Evolutionary conservation across 2,113 vertebrate species (phyloP).

Genomic region (Cairina moschata): DNA sequence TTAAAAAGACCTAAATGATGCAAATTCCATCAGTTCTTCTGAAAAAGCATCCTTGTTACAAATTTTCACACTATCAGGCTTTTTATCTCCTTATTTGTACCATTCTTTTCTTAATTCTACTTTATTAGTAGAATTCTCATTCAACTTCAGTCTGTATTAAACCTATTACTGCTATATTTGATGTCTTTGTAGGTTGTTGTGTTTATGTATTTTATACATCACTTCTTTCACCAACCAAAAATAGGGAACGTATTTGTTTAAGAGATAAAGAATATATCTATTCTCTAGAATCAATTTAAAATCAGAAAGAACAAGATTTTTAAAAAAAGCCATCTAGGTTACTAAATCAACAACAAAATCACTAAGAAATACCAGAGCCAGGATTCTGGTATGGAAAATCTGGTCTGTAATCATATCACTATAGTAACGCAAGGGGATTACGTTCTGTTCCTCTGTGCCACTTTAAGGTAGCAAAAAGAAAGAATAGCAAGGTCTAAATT

Average conservation of each 20-base stretch:
- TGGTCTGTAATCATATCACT: not conserved
- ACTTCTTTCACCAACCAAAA: not conserved
- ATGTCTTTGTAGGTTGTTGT: not conserved
- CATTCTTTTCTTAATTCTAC: not conserved
- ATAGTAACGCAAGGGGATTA: not conserved
- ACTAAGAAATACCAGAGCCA: not conserved
- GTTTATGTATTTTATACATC: not conserved
- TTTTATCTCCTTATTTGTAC: not conserved
- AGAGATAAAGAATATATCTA: not conserved
- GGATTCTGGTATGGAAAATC: not conserved
- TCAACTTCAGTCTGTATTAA: not conserved
- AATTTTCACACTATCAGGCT: not conserved
- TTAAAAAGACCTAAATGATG: not conserved
- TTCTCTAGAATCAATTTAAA: not conserved
- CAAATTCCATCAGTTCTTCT: not conserved
- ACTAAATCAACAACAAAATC: not conserved
- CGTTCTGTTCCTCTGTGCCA: not conserved
- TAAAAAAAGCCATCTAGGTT: not conserved
- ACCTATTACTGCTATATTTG: not conserved
- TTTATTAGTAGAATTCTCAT: not conserved
- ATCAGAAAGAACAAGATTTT: not conserved
- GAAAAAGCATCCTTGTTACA: not conserved
- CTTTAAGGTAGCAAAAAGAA: constrained; percentile 6
- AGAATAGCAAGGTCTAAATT: not conserved
- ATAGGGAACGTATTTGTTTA: not conserved